These are phyloP conservation scores for Diaperis boleti DNA, from an alignment of 2,888 invertebrate genomes.

Conservation along the genomic window DNA sequence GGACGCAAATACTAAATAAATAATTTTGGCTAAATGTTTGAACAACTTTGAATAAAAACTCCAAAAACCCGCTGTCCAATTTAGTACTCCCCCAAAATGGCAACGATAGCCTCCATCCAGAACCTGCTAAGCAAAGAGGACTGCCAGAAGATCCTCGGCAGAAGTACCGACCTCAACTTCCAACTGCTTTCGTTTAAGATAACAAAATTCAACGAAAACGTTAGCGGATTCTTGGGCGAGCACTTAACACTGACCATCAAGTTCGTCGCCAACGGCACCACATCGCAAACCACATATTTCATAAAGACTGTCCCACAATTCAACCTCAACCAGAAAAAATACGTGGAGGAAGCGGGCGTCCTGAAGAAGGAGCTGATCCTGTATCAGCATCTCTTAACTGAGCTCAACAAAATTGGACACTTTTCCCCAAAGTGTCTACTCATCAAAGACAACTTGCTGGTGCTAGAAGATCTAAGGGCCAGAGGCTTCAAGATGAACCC, in stretches of 20 bases:
- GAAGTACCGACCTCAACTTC: slow-evolving; percentile 9
- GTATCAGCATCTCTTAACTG: slow-evolving; percentile 54
- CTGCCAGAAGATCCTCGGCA: slow-evolving; percentile 47
- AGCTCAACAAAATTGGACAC: slow-evolving; percentile 49
- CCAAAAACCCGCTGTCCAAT: background rate
- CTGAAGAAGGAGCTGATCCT: slow-evolving; percentile 63
- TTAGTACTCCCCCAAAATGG: slow-evolving; percentile 6
- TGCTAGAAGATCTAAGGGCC: slow-evolving; percentile 67
- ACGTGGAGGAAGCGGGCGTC: slow-evolving; percentile 66
- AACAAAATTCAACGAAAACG: slow-evolving; percentile 47
- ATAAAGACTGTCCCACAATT: slow-evolving; percentile 71
- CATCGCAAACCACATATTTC: slow-evolving; percentile 66
- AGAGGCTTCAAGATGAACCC: slow-evolving; percentile 58
- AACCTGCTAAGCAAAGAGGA: slow-evolving; percentile 44
- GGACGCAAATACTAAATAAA: background rate
- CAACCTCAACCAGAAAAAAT: slow-evolving; percentile 67
- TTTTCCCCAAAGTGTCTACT: slow-evolving; percentile 64
- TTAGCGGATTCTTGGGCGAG: slow-evolving; percentile 56
- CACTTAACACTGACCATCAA: slow-evolving; percentile 52
- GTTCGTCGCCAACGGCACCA: slow-evolving; percentile 28
- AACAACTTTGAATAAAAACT: background rate
- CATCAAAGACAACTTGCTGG: slow-evolving; percentile 65
- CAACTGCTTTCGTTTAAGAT: slow-evolving; percentile 46
- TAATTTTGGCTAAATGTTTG: background rate
- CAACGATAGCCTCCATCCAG: slow-evolving; percentile 1